These are phyloP conservation scores for Lasioglossum zephyrum DNA, from an alignment of 2,888 invertebrate genomes.

Conservation along the genomic window DNA sequence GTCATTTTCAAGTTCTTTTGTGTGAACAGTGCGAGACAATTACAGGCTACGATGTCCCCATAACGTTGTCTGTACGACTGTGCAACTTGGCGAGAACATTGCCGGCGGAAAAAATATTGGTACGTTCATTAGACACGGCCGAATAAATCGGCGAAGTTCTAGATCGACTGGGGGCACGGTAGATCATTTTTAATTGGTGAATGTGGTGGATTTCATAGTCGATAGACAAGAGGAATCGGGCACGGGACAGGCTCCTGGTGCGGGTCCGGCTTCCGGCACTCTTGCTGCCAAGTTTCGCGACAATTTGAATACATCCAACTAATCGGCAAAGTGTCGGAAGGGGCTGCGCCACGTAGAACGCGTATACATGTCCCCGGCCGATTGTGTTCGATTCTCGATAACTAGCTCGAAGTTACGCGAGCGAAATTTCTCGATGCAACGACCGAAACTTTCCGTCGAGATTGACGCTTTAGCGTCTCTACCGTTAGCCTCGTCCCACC, in stretches of 20 bases:
- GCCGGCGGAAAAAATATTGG: neutral
- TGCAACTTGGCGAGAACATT: neutral
- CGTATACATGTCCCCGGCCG: conserved; percentile 46
- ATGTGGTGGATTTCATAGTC: neutral
- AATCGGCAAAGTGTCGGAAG: conserved; percentile 57
- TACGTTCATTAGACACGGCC: neutral
- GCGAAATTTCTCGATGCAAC: conserved; percentile 63
- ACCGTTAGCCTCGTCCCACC: conserved; percentile 10
- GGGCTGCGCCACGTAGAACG: conserved; percentile 24
- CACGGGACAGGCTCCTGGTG: neutral
- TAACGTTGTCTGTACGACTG: neutral
- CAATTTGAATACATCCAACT: conserved; percentile 68
- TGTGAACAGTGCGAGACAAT: neutral
- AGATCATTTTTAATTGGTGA: neutral
- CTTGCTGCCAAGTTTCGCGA: conserved; percentile 50
- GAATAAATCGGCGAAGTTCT: neutral
- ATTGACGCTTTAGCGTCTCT: conserved; percentile 64
- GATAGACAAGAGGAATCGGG: neutral
- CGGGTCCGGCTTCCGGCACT: neutral
- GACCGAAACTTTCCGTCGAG: conserved; percentile 62
- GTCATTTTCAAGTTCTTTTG: no score
- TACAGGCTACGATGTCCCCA: neutral
- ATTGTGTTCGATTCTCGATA: conserved; percentile 69
- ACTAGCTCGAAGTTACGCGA: conserved; percentile 64
- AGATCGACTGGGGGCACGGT: neutral